Evolutionary conservation across 2,888 invertebrate genomes (phyloP), one percentile per base, ranked within the genome.

Genomic region (Drosophila picticornis): DNA sequence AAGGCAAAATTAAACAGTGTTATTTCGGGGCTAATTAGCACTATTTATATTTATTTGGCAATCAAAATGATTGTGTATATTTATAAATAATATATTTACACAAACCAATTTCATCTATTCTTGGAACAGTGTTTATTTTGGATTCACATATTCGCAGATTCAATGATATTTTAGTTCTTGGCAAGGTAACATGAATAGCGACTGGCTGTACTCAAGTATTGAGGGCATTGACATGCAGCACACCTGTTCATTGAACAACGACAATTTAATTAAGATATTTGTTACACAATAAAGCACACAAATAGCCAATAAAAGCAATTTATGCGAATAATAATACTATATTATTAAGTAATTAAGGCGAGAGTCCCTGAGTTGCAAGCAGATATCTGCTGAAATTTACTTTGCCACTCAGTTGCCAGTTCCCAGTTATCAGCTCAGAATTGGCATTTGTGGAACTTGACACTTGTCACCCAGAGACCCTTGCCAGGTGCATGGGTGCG

Each of bases 281-380:
- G 25, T 25, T 11, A n/a, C 29, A n/a, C 4, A 58, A 50, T 56
- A 10, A 25, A 46, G 6, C 25, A n/a, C 16, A 59, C 11, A 38
- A 34, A 25, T 25, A 11, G 5, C 7, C 43, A 53, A 78, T 71
- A 46, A 31, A 40, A 55, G 22, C n/a, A 29, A 60, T 63, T 66
- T 62, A 70, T 58, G 52, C 48, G 36, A 61, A 55, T 38, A 46
- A 43, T 59, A 52, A 64, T 71, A 52, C 32, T 13, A 51, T 57
- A 62, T 55, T 52, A 65, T 59, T 74, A 68, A 57, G 57, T 50
- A 51, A 72, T 63, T 34, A 51, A 34, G 31, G 11, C 27, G n/a
- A n/a, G 6, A n/a, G 19, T 29, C 34, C 19, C 9, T 11, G 25
- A 13, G 31, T 31, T 48, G 63, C 25, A 29, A 36, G 13, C 31